Percentiles rank a stretch among this genome's conserved stretches.
Evolutionary conservation across 2,113 vertebrate species (phyloP).

Genomic region (Protomyctophum bolini): DNA sequence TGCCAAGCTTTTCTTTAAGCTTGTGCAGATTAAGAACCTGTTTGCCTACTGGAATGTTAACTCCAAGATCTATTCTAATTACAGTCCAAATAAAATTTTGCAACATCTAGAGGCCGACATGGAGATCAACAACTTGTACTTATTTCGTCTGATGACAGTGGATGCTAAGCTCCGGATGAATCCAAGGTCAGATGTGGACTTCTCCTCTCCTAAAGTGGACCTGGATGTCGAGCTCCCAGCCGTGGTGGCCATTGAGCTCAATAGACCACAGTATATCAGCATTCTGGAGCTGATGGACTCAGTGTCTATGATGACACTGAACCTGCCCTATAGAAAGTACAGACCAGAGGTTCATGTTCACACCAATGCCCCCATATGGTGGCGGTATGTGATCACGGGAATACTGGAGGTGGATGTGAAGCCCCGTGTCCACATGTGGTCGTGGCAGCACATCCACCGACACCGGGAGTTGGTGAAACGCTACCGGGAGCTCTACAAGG

Average conservation of each 20-base stretch:
- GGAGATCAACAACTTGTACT: constrained; percentile 76
- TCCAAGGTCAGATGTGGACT: constrained; percentile 91
- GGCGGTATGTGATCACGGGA: constrained; percentile 86
- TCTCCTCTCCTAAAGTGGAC: constrained; percentile 92
- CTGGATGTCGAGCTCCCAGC: constrained; percentile 89
- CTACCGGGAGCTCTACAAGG: constrained; percentile 91
- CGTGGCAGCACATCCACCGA: constrained; percentile 87
- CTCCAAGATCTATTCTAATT: constrained; percentile 88
- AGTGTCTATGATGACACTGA: constrained; percentile 94
- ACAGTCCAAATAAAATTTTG: constrained; percentile 83
- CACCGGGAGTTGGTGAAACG: constrained; percentile 86
- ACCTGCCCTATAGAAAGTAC: constrained; percentile 94
- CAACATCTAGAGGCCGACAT: constrained; percentile 83
- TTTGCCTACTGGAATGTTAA: constrained; percentile 98
- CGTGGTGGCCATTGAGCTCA: constrained; percentile 92
- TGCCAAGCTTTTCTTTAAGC: constrained; percentile 92
- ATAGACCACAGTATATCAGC: constrained; percentile 96
- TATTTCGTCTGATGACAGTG: constrained; percentile 94
- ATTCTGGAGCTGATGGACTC: constrained; percentile 95
- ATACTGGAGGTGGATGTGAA: constrained; percentile 90
- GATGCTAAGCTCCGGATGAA: constrained; percentile 95
- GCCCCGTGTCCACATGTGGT: constrained; percentile 92
- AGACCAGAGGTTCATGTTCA: constrained; percentile 84
- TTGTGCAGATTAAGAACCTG: constrained; percentile 91
- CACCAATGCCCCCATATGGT: constrained; percentile 85